Evolutionary conservation across 2,888 invertebrate species (phyloP).

Genomic region (Hyalella azteca): DNA sequence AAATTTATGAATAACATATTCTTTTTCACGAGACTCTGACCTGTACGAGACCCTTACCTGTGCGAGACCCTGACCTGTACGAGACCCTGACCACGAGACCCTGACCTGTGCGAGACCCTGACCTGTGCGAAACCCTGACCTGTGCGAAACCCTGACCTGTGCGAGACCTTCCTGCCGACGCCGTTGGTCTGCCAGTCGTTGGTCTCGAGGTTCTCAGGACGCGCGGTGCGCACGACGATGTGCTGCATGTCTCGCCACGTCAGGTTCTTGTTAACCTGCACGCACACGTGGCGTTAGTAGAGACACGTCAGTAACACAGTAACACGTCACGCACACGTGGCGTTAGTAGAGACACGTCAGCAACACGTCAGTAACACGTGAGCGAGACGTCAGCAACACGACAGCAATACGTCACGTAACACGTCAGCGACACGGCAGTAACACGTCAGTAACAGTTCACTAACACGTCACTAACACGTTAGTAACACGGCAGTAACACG

Average conservation of each 20-base stretch:
- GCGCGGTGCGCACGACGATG: constrained; percentile 94
- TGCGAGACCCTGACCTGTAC: too few species aligned
- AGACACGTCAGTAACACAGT: neutral
- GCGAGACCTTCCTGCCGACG: constrained; percentile 77
- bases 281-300: neutral
- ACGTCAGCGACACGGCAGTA: neutral
- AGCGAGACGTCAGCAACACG: neutral
- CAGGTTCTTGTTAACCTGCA: constrained; percentile 73
- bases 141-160: constrained; percentile 42
- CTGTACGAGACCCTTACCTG: too few species aligned
- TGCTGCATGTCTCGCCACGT: constrained; percentile 99
- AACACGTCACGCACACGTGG: neutral
- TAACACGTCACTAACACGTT: neutral
- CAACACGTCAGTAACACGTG: too few species aligned
- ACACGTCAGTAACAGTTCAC: too few species aligned
- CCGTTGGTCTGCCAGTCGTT: constrained; percentile 88
- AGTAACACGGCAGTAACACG: neutral
- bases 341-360: neutral
- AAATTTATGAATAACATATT: too few species aligned
- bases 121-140: neutral
- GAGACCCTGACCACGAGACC: too few species aligned
- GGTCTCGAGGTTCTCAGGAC: constrained; percentile 81
- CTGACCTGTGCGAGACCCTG: too few species aligned
- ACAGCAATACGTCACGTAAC: neutral
- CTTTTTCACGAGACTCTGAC: too few species aligned